Percentiles rank a stretch among this genome's conserved stretches.
phyloP scores from a whole-genome alignment of 2,888 invertebrate species.

The Lepidocyrtoides sp. region DNA sequence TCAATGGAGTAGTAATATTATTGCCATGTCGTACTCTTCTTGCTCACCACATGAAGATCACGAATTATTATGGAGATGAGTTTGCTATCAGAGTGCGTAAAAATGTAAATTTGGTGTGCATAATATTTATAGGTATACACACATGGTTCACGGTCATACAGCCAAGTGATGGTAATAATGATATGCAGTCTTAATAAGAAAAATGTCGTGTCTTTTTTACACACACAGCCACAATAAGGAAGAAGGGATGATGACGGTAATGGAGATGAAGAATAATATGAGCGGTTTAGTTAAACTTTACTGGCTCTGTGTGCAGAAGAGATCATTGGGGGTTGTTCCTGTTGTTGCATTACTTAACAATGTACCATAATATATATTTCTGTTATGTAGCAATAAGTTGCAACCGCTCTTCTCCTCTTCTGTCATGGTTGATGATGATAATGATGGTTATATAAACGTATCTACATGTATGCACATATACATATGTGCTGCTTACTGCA shows the following conservation, averaged over 20 bases:
- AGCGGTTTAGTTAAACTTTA: conserved; percentile 62
- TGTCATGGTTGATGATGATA: conserved; percentile 60
- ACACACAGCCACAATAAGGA: conserved; percentile 13
- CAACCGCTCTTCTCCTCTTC: conserved; percentile 49
- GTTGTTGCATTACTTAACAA: conserved; percentile 65
- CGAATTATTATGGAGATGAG: conserved; percentile 54
- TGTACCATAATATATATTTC: neutral
- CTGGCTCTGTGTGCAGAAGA: conserved; percentile 42
- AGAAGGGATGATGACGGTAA: conserved; percentile 38
- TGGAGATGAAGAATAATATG: conserved; percentile 21
- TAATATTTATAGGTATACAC: conserved; percentile 7
- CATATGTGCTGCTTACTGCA: neutral
- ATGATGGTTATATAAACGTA: neutral
- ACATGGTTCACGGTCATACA: conserved; percentile 32
- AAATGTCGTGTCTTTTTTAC: conserved; percentile 5
- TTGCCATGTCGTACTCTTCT: neutral
- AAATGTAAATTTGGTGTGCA: conserved; percentile 24
- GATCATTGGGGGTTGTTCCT: conserved; percentile 73
- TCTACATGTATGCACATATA: no score
- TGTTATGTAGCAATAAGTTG: conserved; percentile 29
- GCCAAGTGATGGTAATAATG: neutral
- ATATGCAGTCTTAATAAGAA: conserved; percentile 6
- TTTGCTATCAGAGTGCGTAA: conserved; percentile 42
- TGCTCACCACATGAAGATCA: conserved; percentile 18
- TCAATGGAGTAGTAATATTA: neutral